Evolutionary conservation across 1,140 invertebrate species (phyloP).

Genomic region (Plectrocnemia conspersa): DNA sequence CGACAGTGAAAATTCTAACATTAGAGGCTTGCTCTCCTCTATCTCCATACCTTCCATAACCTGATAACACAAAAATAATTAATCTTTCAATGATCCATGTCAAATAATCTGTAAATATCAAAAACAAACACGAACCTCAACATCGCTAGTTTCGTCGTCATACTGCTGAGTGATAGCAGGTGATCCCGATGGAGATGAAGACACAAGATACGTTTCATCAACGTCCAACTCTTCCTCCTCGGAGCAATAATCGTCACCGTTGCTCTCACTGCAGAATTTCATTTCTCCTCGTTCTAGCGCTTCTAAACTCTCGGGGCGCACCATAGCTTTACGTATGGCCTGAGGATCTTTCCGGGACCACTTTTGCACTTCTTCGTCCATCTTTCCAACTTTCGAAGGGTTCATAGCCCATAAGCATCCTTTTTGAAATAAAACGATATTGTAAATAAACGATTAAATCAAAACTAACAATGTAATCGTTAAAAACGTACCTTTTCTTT

Average conservation of each 20-base stretch:
- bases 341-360: slow-evolving; percentile 91
- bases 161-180: slow-evolving; percentile 47
- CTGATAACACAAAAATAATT: slow-evolving; percentile 35
- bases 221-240: slow-evolving; percentile 51
- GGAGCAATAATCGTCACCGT: slow-evolving; percentile 47
- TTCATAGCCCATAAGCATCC: slow-evolving; percentile 95
- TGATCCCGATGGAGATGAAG: slow-evolving; percentile 46
- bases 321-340: slow-evolving; percentile 83
- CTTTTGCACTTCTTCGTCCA: slow-evolving; percentile 96
- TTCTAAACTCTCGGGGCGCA: slow-evolving; percentile 80
- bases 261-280: slow-evolving; percentile 62
- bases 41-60: slow-evolving; percentile 48
- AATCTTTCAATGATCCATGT: too few species aligned
- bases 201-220: slow-evolving; percentile 48
- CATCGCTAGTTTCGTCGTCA: slow-evolving; percentile 55
- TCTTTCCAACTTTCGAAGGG: slow-evolving; percentile 88
- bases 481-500: slow-evolving; percentile 59
- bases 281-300: slow-evolving; percentile 78
- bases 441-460: not conserved
- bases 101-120: not conserved
- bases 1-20: slow-evolving; percentile 46
- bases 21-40: slow-evolving; percentile 46
- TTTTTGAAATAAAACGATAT: slow-evolving; percentile 22
- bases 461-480: not conserved
- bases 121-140: slow-evolving; percentile 46